Conservation (phyloP, 2,888 invertebrate species). For the Tachina fera region DNA sequence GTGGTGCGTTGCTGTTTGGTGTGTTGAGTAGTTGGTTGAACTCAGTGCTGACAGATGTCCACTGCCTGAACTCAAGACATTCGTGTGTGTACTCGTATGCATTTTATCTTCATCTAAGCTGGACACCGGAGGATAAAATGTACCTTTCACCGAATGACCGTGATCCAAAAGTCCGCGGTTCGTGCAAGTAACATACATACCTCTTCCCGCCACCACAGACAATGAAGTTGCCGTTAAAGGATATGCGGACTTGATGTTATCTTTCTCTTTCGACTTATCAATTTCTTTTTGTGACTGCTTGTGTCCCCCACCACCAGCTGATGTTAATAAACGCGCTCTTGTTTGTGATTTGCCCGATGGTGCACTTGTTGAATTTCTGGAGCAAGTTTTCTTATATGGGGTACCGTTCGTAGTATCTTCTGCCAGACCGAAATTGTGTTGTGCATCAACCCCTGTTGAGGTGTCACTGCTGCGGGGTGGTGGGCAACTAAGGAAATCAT, state of each 20-base stretch:
- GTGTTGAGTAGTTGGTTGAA: slow-evolving; percentile 47
- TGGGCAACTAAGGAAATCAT: slow-evolving; percentile 73
- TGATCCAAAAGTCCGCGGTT: slow-evolving; percentile 92
- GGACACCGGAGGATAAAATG: slow-evolving; percentile 94
- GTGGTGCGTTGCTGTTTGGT: slow-evolving; percentile 44
- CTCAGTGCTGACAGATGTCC: slow-evolving; percentile 29
- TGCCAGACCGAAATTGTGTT: slow-evolving; percentile 22
- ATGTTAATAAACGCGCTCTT: slow-evolving; percentile 39
- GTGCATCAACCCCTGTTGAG: slow-evolving; percentile 20
- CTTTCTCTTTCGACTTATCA: slow-evolving; percentile 53
- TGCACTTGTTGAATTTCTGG: slow-evolving; percentile 6
- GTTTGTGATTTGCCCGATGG: slow-evolving; percentile 34
- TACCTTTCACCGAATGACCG: slow-evolving; percentile 93
- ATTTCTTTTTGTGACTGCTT: slow-evolving; percentile 57
- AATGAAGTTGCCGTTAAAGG: slow-evolving; percentile 81
- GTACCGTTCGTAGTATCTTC: slow-evolving; percentile 57
- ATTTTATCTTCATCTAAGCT: slow-evolving; percentile 87
- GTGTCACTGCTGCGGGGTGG: slow-evolving; percentile 46
- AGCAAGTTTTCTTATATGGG: slow-evolving; percentile 60
- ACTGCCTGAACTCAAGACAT: slow-evolving; percentile 46
- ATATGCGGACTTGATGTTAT: slow-evolving; percentile 74
- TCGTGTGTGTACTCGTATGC: slow-evolving; percentile 66
- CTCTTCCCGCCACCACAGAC: slow-evolving; percentile 92
- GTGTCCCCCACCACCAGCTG: slow-evolving; percentile 7
- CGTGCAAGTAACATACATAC: slow-evolving; percentile 93